Evolutionary conservation across 2,888 invertebrate genomes (phyloP), one percentile per base, ranked within the genome.

Genomic region (Erebia epiphron): DNA sequence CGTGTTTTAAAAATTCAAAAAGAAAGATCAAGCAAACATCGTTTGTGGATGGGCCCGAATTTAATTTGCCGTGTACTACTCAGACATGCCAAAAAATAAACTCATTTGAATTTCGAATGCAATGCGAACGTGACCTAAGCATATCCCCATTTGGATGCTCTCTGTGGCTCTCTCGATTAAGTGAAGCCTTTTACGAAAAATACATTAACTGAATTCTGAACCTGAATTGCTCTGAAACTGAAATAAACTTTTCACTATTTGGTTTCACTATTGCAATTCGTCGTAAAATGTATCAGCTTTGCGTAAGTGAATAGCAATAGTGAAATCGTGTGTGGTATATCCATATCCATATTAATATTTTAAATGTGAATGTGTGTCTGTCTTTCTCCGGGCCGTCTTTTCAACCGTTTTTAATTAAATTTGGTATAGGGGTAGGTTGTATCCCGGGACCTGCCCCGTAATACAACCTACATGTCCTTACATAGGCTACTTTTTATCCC

Each of bases 41-140:
- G 70, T 70, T 65, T 71, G 74, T 65, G 71, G 65, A 68, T 64
- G 79, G 80, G 80, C 76, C 81, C 81, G 89, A 89, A 91, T 90
- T 89, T 86, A 89, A 91, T 91, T 88, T 84, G 79, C 82, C 79
- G 82, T 84, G 84, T 88, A 86, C 86, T 88, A 86, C 86, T 86
- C 88, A 86, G 88, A 87, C 87, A 76, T 85, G 86, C 87, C 87
- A 89, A 91, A 90, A 91, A 91, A 88, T 87, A 84, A 80, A 84
- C 86, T 89, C 90, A 91, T 91, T 90, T 92, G 86, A 90, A 91
- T 87, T 90, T 89, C 89, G 83, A 86, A 90, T 90, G 89, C 88
- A 87, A 82, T 82, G 81, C 84, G 82, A 80, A 86, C 86, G 83
- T 86, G 87, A 86, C 86, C 86, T 86, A 86, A 85, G 86, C 85